Conservation (phyloP, 53 echinoderm and acorn worm genomes). For the Arbacia lixula region DNA sequence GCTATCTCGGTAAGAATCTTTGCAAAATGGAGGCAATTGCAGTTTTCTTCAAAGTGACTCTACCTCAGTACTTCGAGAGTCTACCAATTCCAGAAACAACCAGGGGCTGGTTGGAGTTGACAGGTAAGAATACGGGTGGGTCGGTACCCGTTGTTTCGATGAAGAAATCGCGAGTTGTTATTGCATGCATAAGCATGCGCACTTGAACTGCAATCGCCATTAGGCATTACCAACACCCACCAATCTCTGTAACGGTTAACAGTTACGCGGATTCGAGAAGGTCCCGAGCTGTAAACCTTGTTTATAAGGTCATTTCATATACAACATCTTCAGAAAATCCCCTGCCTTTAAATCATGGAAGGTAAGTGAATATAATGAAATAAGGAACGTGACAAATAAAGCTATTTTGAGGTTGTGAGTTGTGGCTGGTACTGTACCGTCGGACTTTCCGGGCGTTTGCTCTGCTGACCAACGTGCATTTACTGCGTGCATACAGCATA, state of each 20-base stretch:
- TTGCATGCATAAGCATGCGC: no score
- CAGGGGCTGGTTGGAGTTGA: slow-evolving; percentile 16
- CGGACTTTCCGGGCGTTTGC: no score
- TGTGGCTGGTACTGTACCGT: no score
- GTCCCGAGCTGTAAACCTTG: slow-evolving; percentile 64
- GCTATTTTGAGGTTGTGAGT: no score
- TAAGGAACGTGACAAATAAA: no score
- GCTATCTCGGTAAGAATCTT: no score
- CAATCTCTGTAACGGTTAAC: background rate
- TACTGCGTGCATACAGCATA: no score
- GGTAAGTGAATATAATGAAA: no score
- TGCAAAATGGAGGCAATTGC: slow-evolving; percentile 54
- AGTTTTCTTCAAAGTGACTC: slow-evolving; percentile 53
- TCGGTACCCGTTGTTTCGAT: no score
- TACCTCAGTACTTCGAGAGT: slow-evolving; percentile 49
- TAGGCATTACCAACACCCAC: background rate
- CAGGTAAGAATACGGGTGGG: slow-evolving; percentile 22
- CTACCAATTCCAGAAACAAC: slow-evolving; percentile 58
- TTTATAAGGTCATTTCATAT: background rate
- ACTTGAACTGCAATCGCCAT: background rate
- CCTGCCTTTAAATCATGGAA: background rate
- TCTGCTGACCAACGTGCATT: no score
- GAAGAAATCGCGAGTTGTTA: no score
- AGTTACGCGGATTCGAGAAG: slow-evolving; percentile 71
- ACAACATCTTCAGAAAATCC: background rate